phyloP scores from a whole-genome alignment of 2,113 vertebrate species.

The Mugil cephalus region DNA sequence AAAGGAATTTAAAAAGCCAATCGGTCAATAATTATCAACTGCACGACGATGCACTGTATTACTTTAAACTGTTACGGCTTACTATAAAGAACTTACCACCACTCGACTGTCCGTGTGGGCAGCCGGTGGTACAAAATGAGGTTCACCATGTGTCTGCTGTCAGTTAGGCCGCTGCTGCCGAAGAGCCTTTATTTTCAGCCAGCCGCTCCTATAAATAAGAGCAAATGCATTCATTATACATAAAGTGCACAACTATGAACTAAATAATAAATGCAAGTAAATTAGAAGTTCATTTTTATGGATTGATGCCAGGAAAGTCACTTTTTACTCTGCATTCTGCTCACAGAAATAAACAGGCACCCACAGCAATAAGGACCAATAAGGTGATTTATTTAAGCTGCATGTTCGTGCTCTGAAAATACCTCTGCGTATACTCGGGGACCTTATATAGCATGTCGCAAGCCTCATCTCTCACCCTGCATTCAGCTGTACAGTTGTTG shows the following conservation, averaged over 20 bases:
- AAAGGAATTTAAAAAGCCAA: neutral
- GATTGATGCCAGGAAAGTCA: neutral
- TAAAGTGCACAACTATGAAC: neutral
- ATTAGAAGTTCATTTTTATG: neutral
- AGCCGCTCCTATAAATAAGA: no score
- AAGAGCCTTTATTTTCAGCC: slow-evolving; percentile 9
- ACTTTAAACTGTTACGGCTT: neutral
- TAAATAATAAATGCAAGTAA: neutral
- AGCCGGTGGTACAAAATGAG: slow-evolving; percentile 12
- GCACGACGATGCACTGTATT: neutral
- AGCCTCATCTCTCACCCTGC: neutral
- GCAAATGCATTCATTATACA: neutral
- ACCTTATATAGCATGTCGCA: slow-evolving; percentile 12
- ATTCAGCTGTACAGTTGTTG: neutral
- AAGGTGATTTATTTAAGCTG: slow-evolving; percentile 4
- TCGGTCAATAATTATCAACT: neutral
- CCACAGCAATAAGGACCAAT: neutral
- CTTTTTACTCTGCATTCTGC: neutral
- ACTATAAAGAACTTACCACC: neutral
- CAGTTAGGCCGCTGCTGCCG: slow-evolving; percentile 1
- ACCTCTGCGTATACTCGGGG: neutral
- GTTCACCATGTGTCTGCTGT: slow-evolving; percentile 26
- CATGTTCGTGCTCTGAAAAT: neutral
- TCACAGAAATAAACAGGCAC: neutral
- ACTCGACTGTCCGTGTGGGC: neutral